Evolutionary conservation across 1,140 invertebrate species (phyloP).

Genomic region (Coenobita brevimanus): DNA sequence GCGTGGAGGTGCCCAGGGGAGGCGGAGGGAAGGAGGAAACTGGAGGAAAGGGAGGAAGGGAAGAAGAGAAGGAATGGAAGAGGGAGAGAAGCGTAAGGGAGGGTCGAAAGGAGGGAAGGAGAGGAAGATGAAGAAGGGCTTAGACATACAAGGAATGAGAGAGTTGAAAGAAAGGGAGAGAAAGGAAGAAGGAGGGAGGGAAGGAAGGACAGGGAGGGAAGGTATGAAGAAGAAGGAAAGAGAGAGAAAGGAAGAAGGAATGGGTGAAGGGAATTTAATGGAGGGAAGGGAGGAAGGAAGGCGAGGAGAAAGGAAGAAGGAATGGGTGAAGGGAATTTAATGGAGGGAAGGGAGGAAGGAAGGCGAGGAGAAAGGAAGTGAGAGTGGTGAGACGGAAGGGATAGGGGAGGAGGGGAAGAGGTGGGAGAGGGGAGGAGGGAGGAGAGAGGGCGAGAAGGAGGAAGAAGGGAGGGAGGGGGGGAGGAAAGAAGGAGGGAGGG

Average conservation of each 20-base stretch:
- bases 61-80: too few species aligned
- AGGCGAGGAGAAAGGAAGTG: background rate
- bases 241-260: background rate
- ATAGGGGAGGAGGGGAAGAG: background rate
- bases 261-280: background rate
- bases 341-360: background rate
- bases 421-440: background rate
- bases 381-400: background rate
- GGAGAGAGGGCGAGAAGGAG: background rate
- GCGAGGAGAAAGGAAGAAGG: background rate
- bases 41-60: too few species aligned
- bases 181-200: too few species aligned
- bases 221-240: background rate
- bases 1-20: too few species aligned
- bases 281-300: background rate
- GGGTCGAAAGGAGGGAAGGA: too few species aligned
- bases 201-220: too few species aligned
- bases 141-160: background rate
- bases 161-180: background rate
- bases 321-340: too few species aligned
- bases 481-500: background rate
- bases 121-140: background rate
- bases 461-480: background rate
- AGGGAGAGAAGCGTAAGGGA: too few species aligned
- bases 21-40: too few species aligned